Conservation (phyloP, 2,113 vertebrate genomes). For the Gila orcuttii region DNA sequence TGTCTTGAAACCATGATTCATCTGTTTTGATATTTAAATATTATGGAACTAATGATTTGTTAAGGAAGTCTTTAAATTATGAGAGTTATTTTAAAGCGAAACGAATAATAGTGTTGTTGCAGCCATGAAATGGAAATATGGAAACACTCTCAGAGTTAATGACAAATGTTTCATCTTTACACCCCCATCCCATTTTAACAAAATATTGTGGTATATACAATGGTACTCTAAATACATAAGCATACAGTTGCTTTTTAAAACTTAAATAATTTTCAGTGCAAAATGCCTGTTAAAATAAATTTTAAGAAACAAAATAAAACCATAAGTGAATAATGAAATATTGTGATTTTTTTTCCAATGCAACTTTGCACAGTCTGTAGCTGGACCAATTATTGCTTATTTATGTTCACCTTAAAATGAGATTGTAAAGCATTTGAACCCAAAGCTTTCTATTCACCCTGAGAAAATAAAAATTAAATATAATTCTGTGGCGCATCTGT, state of each 20-base stretch:
- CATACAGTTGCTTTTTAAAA: conserved; percentile 48
- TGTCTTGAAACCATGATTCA: background rate
- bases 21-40: background rate
- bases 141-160: background rate
- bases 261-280: conserved; percentile 71
- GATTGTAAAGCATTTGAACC: conserved; percentile 67
- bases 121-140: conserved; percentile 50
- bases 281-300: conserved; percentile 60
- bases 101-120: conserved; percentile 35
- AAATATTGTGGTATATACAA: conserved; percentile 74
- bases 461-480: conserved; percentile 66
- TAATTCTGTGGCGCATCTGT: conserved; percentile 53
- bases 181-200: conserved; percentile 63
- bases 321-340: conserved; percentile 58
- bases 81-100: conserved; percentile 19
- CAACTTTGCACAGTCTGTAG: conserved; percentile 35
- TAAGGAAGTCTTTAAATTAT: conserved; percentile 26
- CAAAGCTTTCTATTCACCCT: conserved; percentile 68
- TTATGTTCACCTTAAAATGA: conserved; percentile 56
- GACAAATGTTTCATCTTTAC: conserved; percentile 34
- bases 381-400: conserved; percentile 75
- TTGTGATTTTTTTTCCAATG: conserved; percentile 15
- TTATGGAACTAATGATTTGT: background rate
- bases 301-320: conserved; percentile 50
- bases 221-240: conserved; percentile 67